Conservation (phyloP, 2,113 vertebrate genomes). For the Rhegmatorhina hoffmannsi region DNA sequence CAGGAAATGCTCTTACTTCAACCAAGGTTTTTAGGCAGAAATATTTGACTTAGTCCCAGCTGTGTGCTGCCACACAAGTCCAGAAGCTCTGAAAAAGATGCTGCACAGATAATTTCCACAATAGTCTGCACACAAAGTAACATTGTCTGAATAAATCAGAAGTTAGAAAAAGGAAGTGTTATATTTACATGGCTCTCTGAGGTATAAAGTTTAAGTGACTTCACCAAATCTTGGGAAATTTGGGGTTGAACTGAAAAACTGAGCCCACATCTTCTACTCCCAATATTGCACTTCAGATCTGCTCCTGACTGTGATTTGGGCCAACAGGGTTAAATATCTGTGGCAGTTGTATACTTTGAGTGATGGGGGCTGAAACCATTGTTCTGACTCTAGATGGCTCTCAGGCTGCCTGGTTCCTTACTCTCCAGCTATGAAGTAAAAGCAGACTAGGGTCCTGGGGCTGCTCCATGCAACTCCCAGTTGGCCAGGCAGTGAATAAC, state of each 20-base stretch:
- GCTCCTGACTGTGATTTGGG: background rate
- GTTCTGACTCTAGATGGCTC: background rate
- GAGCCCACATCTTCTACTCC: background rate
- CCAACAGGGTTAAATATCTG: background rate
- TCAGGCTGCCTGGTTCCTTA: background rate
- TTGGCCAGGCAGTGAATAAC: background rate
- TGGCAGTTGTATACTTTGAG: background rate
- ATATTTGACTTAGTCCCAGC: background rate
- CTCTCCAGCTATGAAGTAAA: background rate
- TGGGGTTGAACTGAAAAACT: background rate
- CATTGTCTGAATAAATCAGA: background rate
- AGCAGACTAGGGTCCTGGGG: background rate
- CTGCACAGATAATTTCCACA: background rate
- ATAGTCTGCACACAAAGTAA: background rate
- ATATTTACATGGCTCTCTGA: background rate
- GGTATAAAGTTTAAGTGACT: background rate
- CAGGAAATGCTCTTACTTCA: background rate
- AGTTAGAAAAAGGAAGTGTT: background rate
- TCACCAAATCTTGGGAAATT: background rate
- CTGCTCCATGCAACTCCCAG: background rate
- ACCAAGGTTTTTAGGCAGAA: background rate
- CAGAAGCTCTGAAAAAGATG: background rate
- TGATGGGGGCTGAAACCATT: background rate
- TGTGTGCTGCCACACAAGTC: background rate
- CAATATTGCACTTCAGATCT: rapidly evolving